phyloP scores from a whole-genome alignment of 2,113 vertebrate species.

The Motacilla alba region DNA sequence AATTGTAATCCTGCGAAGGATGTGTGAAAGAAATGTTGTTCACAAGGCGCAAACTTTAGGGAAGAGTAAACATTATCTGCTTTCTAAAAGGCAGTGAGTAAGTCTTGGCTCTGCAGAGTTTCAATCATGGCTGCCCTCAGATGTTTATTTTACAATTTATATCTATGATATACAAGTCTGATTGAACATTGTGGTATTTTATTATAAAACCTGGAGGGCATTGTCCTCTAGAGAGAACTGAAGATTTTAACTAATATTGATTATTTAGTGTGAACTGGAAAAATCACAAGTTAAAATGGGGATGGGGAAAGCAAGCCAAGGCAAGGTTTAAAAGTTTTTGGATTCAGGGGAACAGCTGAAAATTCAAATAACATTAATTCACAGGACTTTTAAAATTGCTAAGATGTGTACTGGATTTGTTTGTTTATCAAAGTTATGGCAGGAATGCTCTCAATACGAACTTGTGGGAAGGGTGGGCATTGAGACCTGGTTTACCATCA shows the following conservation, averaged over 20 bases:
- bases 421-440: background rate
- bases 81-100: conserved; percentile 51
- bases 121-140: conserved; percentile 51
- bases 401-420: background rate
- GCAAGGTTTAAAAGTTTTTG: conserved; percentile 8
- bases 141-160: conserved; percentile 67
- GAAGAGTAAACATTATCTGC: conserved; percentile 58
- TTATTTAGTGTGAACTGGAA: conserved; percentile 69
- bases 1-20: conserved; percentile 1
- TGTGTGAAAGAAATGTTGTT: background rate
- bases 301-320: background rate
- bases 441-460: background rate
- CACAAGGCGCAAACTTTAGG: background rate
- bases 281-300: conserved; percentile 20
- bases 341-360: background rate
- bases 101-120: conserved; percentile 40
- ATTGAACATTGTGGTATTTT: conserved; percentile 69
- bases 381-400: background rate
- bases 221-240: conserved; percentile 65
- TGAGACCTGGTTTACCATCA: background rate
- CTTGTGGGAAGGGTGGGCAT: background rate
- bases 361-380: background rate
- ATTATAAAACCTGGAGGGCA: conserved; percentile 66
- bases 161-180: conserved; percentile 52
- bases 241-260: conserved; percentile 75